A percentile compares a stretch with the other conserved stretches of the same genome.
Conservation (phyloP, 2,888 invertebrate species). For the Leistus spinibarbis region DNA sequence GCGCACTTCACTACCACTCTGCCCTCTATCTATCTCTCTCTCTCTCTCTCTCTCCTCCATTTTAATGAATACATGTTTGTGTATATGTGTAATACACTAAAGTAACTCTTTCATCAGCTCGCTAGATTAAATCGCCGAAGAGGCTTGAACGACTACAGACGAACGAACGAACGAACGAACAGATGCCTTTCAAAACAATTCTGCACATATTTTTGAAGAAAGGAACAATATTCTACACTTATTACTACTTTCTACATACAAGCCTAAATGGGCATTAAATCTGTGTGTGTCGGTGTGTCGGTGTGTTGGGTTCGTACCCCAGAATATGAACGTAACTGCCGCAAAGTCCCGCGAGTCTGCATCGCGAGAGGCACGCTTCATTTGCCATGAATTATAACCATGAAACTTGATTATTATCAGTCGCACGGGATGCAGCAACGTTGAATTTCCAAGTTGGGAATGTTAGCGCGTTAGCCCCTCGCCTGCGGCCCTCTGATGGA, state of each 20-base stretch:
- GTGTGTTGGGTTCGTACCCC: not conserved
- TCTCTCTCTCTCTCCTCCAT: no score
- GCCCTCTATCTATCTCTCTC: not conserved
- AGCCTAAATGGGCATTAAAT: no score
- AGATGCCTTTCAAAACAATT: no score
- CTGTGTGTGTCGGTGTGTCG: no score
- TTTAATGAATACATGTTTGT: no score
- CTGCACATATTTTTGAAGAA: no score
- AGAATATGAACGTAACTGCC: not conserved
- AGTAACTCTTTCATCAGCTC: slow-evolving; percentile 18
- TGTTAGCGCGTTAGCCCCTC: not conserved
- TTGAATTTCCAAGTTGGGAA: slow-evolving; percentile 9
- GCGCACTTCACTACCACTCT: not conserved
- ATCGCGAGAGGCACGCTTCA: slow-evolving; percentile 25
- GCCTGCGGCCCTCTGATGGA: not conserved
- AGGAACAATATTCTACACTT: no score
- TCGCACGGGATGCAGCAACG: slow-evolving; percentile 11
- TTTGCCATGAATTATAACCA: slow-evolving; percentile 39
- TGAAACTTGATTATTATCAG: slow-evolving; percentile 40
- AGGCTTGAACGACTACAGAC: no score
- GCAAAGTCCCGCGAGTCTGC: not conserved
- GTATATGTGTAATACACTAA: no score
- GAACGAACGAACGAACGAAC: no score
- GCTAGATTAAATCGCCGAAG: slow-evolving; percentile 13
- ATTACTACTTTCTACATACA: no score